Evolutionary conservation across 2,113 vertebrate genomes (phyloP).

Genomic region (Motacilla tschutschensis): DNA sequence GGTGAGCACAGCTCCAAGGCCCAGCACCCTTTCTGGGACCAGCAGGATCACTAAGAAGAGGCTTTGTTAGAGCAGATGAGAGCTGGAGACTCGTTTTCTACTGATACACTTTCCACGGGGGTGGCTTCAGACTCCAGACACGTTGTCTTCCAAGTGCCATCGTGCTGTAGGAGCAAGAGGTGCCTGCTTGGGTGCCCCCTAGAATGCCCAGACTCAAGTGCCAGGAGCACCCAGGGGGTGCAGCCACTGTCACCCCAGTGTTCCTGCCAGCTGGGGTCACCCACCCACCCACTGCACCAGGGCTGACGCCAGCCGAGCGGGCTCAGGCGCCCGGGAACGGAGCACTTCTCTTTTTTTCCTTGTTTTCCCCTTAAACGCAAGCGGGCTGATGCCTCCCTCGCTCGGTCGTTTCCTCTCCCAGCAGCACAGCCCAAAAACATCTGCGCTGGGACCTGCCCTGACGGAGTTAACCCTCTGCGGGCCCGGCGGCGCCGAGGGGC

Average conservation of each 20-base stretch:
- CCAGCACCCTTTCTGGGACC: rapidly evolving
- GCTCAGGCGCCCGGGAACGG: background rate
- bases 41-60: background rate
- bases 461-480: slow-evolving; percentile 26
- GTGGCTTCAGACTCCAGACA: background rate
- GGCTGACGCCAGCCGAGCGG: background rate
- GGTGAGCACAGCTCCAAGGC: background rate
- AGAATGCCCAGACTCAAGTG: background rate
- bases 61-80: rapidly evolving
- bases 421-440: slow-evolving; percentile 70
- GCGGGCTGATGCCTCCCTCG: slow-evolving; percentile 31
- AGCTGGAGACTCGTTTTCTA: background rate
- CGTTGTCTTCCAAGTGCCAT: background rate
- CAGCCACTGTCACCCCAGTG: background rate
- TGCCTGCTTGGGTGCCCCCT: background rate
- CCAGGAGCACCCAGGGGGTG: background rate
- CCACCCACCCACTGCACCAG: background rate
- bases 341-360: slow-evolving; percentile 20
- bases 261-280: background rate
- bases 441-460: slow-evolving; percentile 60
- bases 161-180: rapidly evolving
- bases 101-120: rapidly evolving
- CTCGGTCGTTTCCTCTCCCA: slow-evolving; percentile 62
- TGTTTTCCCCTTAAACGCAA: slow-evolving; percentile 29
- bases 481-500: background rate